These are phyloP conservation scores for Lysiphlebus fabarum DNA, from an alignment of 1,140 invertebrate genomes.

Conservation along the genomic window DNA sequence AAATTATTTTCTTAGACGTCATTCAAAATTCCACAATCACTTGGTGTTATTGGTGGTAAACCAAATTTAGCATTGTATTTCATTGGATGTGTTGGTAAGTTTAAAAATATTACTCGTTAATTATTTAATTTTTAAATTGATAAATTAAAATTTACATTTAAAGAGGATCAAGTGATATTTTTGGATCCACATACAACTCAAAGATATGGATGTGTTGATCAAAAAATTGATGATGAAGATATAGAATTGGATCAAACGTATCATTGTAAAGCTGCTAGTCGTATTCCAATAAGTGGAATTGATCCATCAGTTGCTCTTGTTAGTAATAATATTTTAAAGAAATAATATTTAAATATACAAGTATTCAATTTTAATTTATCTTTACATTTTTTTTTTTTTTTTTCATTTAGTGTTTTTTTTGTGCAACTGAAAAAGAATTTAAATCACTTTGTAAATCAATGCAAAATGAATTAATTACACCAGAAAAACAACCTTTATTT, in stretches of 20 bases:
- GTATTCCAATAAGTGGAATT: constrained; percentile 82
- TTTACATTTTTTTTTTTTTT: constrained; percentile 30
- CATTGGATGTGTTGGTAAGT: constrained; percentile 91
- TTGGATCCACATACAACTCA: constrained; percentile 95
- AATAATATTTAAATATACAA: constrained; percentile 22
- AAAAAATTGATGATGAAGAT: constrained; percentile 67
- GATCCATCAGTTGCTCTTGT: constrained; percentile 94
- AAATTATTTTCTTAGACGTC: constrained; percentile 66
- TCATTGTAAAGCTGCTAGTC: constrained; percentile 81
- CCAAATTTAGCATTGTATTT: constrained; percentile 98
- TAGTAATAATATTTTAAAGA: constrained; percentile 44
- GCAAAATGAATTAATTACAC: constrained; percentile 63
- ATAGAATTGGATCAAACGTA: constrained; percentile 79
- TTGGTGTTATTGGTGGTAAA: constrained; percentile 96
- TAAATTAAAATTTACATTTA: too few relatives aligned
- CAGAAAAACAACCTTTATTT: constrained; percentile 75
- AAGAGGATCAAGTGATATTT: constrained; percentile 88
- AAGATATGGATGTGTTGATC: constrained; percentile 68
- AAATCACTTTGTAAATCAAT: constrained; percentile 71
- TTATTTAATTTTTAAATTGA: too few relatives aligned
- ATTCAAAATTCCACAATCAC: constrained; percentile 85
- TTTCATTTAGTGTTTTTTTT: constrained; percentile 80
- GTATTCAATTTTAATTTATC: constrained; percentile 16
- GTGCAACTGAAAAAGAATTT: constrained; percentile 80
- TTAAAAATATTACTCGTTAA: too few relatives aligned